These are phyloP conservation scores for Notothenia rossii DNA, from an alignment of 2,113 vertebrate genomes.

Conservation along the genomic window DNA sequence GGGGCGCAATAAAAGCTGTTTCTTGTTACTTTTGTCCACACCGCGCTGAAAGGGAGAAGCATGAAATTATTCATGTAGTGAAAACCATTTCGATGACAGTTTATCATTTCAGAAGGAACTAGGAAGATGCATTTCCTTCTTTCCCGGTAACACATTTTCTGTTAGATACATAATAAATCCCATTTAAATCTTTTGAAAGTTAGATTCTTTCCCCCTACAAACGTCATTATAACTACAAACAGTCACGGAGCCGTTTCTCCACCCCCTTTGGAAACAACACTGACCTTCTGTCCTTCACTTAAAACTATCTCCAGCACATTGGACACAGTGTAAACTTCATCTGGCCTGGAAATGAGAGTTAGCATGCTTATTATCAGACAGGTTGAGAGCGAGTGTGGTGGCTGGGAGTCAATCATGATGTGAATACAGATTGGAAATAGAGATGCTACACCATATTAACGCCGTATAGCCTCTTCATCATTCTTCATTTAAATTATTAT, in stretches of 20 bases:
- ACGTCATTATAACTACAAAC: constrained; percentile 28
- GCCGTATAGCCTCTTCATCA: neutral
- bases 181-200: constrained; percentile 24
- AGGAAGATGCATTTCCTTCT: constrained; percentile 9
- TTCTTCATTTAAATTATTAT: neutral
- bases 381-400: constrained; percentile 41
- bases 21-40: too few relatives aligned
- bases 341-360: constrained; percentile 56
- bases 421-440: constrained; percentile 43
- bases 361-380: constrained; percentile 60
- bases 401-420: constrained; percentile 50
- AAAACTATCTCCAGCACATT: constrained; percentile 58
- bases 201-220: neutral
- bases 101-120: neutral
- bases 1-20: too few relatives aligned
- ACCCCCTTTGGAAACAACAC: constrained; percentile 28
- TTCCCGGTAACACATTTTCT: neutral
- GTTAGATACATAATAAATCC: neutral
- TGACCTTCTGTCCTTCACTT: constrained; percentile 26
- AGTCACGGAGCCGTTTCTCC: constrained; percentile 24
- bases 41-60: too few relatives aligned
- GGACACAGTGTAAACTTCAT: constrained; percentile 57
- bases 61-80: too few relatives aligned
- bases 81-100: constrained; percentile 5
- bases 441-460: constrained; percentile 44